Evolutionary conservation across 2,888 invertebrate genomes (phyloP).

Genomic region (Phyllotreta striolata): DNA sequence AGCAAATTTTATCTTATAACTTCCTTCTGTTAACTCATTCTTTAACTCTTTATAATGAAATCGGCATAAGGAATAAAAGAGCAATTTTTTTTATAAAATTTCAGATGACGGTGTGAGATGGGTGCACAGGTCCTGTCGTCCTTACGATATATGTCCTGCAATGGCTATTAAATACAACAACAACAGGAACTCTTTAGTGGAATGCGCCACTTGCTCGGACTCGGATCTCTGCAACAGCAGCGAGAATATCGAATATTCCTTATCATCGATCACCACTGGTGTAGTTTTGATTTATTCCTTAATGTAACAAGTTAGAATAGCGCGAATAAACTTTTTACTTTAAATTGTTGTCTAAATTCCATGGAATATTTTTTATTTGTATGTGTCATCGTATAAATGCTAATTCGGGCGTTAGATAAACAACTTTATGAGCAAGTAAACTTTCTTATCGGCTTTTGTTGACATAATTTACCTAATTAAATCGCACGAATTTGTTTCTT

Average conservation of each 20-base stretch:
- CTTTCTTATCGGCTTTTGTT: conserved; percentile 1
- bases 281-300: neutral
- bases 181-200: conserved; percentile 44
- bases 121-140: conserved; percentile 50
- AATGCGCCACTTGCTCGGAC: conserved; percentile 50
- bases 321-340: too few species aligned
- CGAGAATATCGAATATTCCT: conserved; percentile 9
- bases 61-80: too few species aligned
- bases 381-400: neutral
- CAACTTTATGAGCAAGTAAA: conserved; percentile 1
- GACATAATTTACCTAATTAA: neutral
- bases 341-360: too few species aligned
- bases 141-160: conserved; percentile 45
- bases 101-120: conserved; percentile 48
- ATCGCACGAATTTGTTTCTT: too few species aligned
- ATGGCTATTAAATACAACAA: conserved; percentile 44
- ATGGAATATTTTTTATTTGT: too few species aligned
- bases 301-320: neutral
- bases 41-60: too few species aligned
- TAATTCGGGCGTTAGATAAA: neutral
- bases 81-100: conserved; percentile 34
- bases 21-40: too few species aligned
- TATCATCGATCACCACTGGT: conserved; percentile 3
- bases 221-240: conserved; percentile 47
- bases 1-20: too few species aligned